phyloP scores from a whole-genome alignment of 2,113 vertebrate species.

The Hemibates koningsi region DNA sequence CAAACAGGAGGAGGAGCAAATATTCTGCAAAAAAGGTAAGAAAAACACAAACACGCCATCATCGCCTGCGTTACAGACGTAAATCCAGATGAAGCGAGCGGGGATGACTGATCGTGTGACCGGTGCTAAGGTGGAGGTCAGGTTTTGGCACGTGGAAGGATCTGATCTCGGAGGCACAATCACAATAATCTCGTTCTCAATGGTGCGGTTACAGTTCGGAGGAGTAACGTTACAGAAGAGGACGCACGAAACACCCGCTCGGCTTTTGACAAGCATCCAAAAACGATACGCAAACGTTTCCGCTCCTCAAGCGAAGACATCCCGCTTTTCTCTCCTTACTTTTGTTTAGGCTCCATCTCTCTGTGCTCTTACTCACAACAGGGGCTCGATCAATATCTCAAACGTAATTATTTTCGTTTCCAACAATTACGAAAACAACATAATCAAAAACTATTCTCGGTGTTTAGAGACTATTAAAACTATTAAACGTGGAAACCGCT shows the following conservation, averaged over 20 bases:
- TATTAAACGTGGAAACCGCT: background rate
- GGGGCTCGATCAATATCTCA: background rate
- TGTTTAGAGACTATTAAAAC: background rate
- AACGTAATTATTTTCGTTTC: rapidly evolving
- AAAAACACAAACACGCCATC: too few species aligned
- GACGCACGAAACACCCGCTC: background rate
- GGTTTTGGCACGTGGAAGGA: background rate
- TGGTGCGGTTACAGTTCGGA: background rate
- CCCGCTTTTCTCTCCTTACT: background rate
- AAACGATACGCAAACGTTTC: background rate
- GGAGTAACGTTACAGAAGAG: rapidly evolving
- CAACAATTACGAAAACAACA: background rate
- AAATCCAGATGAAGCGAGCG: background rate
- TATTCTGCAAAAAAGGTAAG: background rate
- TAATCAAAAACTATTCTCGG: background rate
- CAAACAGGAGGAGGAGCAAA: background rate
- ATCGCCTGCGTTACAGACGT: background rate
- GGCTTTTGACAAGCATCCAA: background rate
- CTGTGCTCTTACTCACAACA: background rate
- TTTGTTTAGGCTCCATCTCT: background rate
- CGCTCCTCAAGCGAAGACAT: background rate
- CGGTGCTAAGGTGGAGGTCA: background rate
- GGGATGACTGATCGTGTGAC: background rate
- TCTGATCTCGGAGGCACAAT: background rate
- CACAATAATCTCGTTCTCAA: rapidly evolving